These are phyloP conservation scores for Acanthochromis polyacanthus DNA, from an alignment of 2,113 vertebrate genomes.

Conservation along the genomic window DNA sequence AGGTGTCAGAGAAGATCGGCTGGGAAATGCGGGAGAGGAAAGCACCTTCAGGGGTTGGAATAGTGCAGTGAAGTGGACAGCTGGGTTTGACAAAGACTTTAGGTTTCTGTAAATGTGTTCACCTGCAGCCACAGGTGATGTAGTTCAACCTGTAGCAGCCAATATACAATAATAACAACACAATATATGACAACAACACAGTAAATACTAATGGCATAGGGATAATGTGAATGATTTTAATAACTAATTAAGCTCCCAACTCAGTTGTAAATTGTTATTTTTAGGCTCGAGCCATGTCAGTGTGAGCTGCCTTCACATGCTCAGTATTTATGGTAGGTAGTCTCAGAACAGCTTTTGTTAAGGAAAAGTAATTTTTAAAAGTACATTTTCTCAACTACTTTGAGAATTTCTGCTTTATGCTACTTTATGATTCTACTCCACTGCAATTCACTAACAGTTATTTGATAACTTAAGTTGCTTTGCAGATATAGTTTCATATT, in stretches of 20 bases:
- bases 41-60: neutral
- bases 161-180: neutral
- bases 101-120: neutral
- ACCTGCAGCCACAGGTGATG: constrained; percentile 23
- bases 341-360: neutral
- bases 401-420: no score
- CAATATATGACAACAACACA: neutral
- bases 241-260: neutral
- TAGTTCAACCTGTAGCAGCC: neutral
- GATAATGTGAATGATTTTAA: no score
- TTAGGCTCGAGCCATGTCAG: neutral
- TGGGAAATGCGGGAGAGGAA: neutral
- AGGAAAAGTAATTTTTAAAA: no score
- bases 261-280: neutral
- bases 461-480: no score
- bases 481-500: no score
- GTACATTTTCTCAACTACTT: no score
- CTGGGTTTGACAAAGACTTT: neutral
- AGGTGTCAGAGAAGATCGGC: neutral
- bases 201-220: no score
- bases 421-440: no score
- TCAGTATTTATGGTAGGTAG: neutral
- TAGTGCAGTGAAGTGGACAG: neutral
- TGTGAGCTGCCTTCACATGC: neutral
- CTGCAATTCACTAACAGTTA: no score